phyloP scores from a whole-genome alignment of 2,113 vertebrate species.

The Burhinus bistriatus region DNA sequence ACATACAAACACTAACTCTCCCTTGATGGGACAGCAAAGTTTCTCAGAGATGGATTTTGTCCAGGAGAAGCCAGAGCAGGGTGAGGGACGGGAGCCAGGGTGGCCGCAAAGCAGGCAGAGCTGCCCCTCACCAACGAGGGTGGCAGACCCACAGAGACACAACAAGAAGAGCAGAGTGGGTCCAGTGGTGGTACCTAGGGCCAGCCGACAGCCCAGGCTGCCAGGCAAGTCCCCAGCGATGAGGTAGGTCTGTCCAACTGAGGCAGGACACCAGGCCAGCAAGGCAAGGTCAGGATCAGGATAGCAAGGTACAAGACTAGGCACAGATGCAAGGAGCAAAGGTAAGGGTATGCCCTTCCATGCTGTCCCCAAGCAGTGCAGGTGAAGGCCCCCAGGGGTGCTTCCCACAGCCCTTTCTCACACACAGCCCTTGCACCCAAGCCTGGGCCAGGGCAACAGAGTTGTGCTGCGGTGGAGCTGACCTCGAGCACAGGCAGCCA shows the following conservation, averaged over 20 bases:
- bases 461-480: background rate
- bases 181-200: background rate
- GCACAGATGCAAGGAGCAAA: background rate
- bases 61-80: background rate
- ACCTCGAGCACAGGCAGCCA: background rate
- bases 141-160: background rate
- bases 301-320: background rate
- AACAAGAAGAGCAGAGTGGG: background rate
- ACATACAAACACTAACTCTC: background rate
- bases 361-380: accelerated
- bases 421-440: background rate
- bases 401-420: background rate
- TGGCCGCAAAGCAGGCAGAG: background rate
- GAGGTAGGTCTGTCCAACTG: background rate
- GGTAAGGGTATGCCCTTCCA: accelerated
- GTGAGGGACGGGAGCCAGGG: accelerated
- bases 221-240: background rate
- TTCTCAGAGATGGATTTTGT: background rate
- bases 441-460: background rate
- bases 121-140: background rate
- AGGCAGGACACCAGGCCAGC: background rate
- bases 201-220: background rate
- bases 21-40: background rate
- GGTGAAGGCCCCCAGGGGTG: accelerated
- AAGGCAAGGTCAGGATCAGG: background rate